These are phyloP conservation scores for Schizopygopsis malacanthus DNA, from an alignment of 2,797 vertebrate genomes.

Conservation along the genomic window DNA sequence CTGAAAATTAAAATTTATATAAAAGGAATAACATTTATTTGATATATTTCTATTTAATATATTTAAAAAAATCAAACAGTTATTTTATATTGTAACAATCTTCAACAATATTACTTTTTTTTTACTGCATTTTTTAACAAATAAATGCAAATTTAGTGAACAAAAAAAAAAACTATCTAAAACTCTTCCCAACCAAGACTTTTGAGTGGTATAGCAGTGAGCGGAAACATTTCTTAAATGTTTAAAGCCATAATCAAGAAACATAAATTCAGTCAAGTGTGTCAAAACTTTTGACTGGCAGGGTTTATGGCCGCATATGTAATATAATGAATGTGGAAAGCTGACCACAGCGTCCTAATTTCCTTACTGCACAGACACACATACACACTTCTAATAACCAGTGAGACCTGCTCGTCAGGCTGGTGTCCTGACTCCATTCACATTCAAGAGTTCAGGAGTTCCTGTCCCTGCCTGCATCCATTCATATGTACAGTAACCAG, in stretches of 20 bases:
- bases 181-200: too few species aligned
- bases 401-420: constrained; percentile 26
- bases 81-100: background rate
- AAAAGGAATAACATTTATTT: background rate
- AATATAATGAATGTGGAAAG: constrained; percentile 8
- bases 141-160: background rate
- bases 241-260: background rate
- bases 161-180: background rate
- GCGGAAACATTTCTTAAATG: background rate
- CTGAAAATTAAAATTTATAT: background rate
- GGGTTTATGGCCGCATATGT: background rate
- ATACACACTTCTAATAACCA: constrained; percentile 33
- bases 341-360: constrained; percentile 1
- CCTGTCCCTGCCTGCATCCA: constrained; percentile 39
- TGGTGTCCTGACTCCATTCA: constrained; percentile 31
- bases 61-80: too few species aligned
- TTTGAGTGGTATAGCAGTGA: background rate
- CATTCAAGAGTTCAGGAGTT: constrained; percentile 43
- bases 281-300: background rate
- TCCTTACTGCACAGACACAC: constrained; percentile 22
- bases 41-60: too few species aligned
- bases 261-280: background rate
- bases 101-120: background rate
- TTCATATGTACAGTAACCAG: constrained; percentile 58
- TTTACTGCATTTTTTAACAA: background rate